A percentile compares a stretch with the other conserved stretches of the same genome.
Evolutionary conservation across 2,113 vertebrate species (phyloP).

Genomic region (Canis aureus): DNA sequence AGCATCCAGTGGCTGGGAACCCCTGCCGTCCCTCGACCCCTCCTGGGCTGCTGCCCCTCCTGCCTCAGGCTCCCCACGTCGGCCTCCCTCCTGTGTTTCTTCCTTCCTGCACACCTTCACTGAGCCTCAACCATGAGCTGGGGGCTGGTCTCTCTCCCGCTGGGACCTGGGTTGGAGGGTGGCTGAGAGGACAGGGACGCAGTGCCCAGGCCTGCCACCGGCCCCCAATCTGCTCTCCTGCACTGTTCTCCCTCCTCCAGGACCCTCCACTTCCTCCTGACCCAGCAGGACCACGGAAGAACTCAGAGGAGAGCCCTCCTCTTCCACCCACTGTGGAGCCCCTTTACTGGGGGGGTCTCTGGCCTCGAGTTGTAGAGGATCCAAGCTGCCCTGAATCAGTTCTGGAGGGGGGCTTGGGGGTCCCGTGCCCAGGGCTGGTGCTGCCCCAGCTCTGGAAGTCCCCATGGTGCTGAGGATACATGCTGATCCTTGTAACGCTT

Average conservation of each 20-base stretch:
- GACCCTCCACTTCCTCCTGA: not conserved
- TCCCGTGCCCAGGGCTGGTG: not conserved
- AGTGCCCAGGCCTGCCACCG: accelerated
- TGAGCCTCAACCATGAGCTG: accelerated
- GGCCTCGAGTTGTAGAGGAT: not conserved
- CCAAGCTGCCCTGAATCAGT: not conserved
- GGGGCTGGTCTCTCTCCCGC: not conserved
- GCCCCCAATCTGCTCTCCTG: not conserved
- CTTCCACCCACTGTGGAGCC: not conserved
- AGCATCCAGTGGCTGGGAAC: accelerated
- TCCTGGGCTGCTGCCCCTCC: not conserved
- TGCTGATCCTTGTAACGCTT: accelerated
- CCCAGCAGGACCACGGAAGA: not conserved
- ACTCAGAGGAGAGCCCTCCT: accelerated
- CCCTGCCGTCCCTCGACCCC: not conserved
- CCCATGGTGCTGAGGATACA: accelerated
- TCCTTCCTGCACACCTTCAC: accelerated
- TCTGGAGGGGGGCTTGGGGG: accelerated
- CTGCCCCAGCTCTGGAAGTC: accelerated
- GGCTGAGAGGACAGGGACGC: accelerated
- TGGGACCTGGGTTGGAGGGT: not conserved
- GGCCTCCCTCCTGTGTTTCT: not conserved
- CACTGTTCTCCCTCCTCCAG: accelerated
- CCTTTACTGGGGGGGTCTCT: accelerated
- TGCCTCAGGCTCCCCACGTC: not conserved